Base-by-base conservation (phyloP, 2,797 vertebrate genomes). In the Podarcis lilfordi region DNA sequence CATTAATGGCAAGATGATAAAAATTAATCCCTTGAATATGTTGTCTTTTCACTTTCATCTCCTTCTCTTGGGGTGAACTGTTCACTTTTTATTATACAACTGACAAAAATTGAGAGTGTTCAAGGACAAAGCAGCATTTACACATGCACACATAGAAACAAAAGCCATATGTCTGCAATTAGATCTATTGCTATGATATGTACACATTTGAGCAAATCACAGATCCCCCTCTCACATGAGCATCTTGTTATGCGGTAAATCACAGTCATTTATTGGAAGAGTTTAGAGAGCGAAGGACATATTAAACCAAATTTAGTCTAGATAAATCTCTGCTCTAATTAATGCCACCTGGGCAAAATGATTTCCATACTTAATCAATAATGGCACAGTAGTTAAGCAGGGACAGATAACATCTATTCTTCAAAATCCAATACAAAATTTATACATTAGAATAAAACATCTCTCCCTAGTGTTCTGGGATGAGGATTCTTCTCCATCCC, bases 41-140 rank as follows among this genome's bases (percentile, higher is more conserved):
- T 29, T 11, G 27, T 29, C 50, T 40, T 35, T 91, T 71, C n/a
- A 64, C 35, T 90, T 89, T 29, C 43, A 80, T 91, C 25, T 82
- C 25, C 64, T 68, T 37, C 27, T 87, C n/a, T 72, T 23, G 37
- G 66, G 37, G 21, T 29, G 9, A 77, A 13, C 68, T 87, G 66
- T 89, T 77, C 86, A 69, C 71, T 75, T 72, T 90, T 91, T 87
- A 89, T 59, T 91, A 76, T 21, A 6, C 72, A 40, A 85, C 43
- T 86, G 74, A 76, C 29, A 66, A 35, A 84, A 76, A 61, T 87
- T 71, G n/a, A 25, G 91, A 89, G 82, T 82, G n/a, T 68, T 91
- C 37, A 50, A 86, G n/a, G 85, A 71, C 69, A 80, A 86, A 92
- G n/a, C 40, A 86, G n/a, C 74, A 68, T 45, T 69, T 9, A 13